These are phyloP conservation scores for Pygathrix nemaeus DNA, from an alignment of 2,113 vertebrate species.

Conservation along the genomic window DNA sequence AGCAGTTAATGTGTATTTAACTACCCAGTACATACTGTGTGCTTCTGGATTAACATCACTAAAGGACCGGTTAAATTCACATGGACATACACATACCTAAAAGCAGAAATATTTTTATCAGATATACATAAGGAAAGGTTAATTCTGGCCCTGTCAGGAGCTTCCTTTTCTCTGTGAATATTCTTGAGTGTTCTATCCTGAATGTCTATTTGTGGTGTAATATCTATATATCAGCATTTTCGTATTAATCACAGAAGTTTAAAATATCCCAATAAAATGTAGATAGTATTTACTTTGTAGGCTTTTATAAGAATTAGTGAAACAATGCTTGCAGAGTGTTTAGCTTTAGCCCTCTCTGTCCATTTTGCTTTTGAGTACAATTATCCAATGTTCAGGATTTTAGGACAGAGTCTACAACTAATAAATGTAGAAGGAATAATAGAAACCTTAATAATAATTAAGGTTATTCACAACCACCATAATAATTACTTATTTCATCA, in stretches of 20 bases:
- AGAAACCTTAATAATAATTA: no score
- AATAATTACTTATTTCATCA: background rate
- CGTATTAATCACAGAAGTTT: background rate
- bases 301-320: background rate
- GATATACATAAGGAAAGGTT: background rate
- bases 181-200: background rate
- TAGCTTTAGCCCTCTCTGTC: background rate
- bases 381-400: background rate
- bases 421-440: background rate
- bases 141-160: background rate
- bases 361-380: background rate
- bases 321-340: background rate
- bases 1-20: background rate
- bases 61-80: background rate
- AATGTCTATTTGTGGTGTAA: background rate
- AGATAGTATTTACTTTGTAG: background rate
- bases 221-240: background rate
- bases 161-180: background rate
- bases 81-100: background rate
- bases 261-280: constrained; percentile 12
- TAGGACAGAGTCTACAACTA: background rate
- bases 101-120: constrained; percentile 11
- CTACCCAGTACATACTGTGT: background rate
- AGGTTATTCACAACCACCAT: background rate
- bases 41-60: background rate